Percentiles rank a stretch among this genome's conserved stretches.
Conservation (phyloP, 2,888 invertebrate species). For the Macrosoma leucophasiata region DNA sequence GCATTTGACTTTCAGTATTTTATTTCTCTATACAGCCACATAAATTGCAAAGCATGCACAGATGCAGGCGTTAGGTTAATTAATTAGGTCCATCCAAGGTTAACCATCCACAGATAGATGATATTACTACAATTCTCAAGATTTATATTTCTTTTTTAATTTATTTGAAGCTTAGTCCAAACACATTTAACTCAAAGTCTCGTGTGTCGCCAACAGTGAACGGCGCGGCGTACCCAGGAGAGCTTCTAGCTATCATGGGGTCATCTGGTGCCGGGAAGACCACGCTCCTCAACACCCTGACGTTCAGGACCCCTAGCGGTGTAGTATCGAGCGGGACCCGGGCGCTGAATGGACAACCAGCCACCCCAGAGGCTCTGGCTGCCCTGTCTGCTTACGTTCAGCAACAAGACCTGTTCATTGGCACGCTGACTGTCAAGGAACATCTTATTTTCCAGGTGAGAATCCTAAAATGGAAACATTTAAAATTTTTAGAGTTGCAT, state of each 20-base stretch:
- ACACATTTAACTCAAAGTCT: too few species aligned
- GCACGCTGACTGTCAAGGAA: constrained; percentile 91
- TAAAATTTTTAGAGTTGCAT: too few species aligned
- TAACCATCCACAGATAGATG: too few species aligned
- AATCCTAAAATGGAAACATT: too few species aligned
- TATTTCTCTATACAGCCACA: too few species aligned
- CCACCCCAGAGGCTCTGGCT: constrained; percentile 81
- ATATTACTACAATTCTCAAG: too few species aligned
- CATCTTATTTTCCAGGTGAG: constrained; percentile 90
- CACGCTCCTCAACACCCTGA: constrained; percentile 91
- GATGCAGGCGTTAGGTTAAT: too few species aligned
- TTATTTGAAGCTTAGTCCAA: too few species aligned
- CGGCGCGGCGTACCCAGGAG: constrained; percentile 90
- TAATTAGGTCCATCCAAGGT: too few species aligned
- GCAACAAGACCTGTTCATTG: constrained; percentile 95
- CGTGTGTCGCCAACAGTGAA: constrained; percentile 77
- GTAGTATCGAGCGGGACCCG: constrained; percentile 78
- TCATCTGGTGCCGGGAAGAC: constrained; percentile 97
- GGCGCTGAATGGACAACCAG: constrained; percentile 84
- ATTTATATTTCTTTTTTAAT: too few species aligned
- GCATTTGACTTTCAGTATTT: too few species aligned
- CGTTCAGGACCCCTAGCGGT: constrained; percentile 84
- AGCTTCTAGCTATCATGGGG: constrained; percentile 91
- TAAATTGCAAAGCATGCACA: too few species aligned
- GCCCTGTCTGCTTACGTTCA: constrained; percentile 93